phyloP scores from a whole-genome alignment of 2,113 vertebrate species.

The Danionella cerebrum region DNA sequence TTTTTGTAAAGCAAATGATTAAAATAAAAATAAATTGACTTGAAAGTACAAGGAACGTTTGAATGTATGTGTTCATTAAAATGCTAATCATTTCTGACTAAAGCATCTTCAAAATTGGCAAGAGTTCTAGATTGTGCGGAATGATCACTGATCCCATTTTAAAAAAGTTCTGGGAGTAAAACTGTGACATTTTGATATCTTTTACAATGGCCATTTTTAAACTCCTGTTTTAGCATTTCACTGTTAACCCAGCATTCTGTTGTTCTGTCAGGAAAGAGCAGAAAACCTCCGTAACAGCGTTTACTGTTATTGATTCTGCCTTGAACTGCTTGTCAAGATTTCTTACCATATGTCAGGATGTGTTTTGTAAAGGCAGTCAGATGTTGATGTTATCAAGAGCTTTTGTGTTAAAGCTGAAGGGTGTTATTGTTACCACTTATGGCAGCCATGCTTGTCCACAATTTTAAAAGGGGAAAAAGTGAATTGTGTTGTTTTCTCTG shows the following conservation, averaged over 20 bases:
- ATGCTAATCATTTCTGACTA: too few species aligned
- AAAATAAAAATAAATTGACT: too few species aligned
- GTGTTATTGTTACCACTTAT: not conserved
- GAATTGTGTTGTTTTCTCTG: too few species aligned
- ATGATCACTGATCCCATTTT: too few species aligned
- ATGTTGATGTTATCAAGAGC: not conserved
- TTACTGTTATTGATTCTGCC: slow-evolving; percentile 12
- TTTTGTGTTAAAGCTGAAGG: not conserved
- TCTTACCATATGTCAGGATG: not conserved
- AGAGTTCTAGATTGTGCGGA: too few species aligned
- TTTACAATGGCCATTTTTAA: too few species aligned
- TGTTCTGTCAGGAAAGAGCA: not conserved
- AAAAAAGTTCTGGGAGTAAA: too few species aligned
- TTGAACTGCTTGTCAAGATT: slow-evolving; percentile 13
- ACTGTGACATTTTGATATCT: too few species aligned
- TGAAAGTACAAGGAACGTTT: too few species aligned
- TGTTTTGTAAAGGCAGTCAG: slow-evolving; percentile 11
- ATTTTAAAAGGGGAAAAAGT: not conserved
- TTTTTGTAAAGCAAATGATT: too few species aligned
- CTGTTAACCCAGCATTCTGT: slow-evolving; percentile 9
- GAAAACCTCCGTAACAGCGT: slow-evolving; percentile 1
- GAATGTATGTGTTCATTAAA: too few species aligned
- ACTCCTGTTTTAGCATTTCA: not conserved
- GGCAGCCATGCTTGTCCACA: not conserved
- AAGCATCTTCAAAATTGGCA: too few species aligned